phyloP scores from a whole-genome alignment of 2,888 invertebrate species.

The Sepioteuthis lessoniana region DNA sequence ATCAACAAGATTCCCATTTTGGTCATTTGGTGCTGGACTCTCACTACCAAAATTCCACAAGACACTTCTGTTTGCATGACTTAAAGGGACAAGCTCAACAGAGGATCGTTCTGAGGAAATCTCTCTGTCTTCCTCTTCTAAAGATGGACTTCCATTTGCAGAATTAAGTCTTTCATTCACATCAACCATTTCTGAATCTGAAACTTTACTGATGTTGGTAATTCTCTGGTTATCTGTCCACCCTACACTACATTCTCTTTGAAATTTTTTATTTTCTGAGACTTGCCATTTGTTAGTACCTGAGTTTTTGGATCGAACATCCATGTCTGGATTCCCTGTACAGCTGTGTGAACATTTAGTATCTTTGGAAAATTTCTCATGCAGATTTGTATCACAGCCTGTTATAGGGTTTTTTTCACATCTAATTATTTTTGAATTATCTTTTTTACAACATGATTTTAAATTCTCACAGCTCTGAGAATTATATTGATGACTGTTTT shows the following conservation, averaged over 20 bases:
- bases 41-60: background rate
- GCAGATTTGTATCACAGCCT: background rate
- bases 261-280: background rate
- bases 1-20: background rate
- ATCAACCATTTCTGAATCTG: background rate
- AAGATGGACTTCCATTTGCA: background rate
- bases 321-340: background rate
- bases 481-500: background rate
- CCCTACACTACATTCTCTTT: background rate
- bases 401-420: background rate
- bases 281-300: background rate
- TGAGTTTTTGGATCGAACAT: background rate
- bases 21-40: background rate
- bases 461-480: background rate
- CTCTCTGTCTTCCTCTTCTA: background rate
- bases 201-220: background rate
- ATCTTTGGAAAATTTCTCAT: background rate
- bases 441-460: background rate
- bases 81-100: background rate
- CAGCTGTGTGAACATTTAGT: background rate
- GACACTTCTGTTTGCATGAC: constrained; percentile 35
- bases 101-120: background rate
- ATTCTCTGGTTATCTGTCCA: background rate
- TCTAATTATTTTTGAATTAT: background rate
- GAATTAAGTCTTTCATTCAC: background rate